Evolutionary conservation across 2,113 vertebrate genomes (phyloP).

Genomic region (Sinosuthora webbiana): DNA sequence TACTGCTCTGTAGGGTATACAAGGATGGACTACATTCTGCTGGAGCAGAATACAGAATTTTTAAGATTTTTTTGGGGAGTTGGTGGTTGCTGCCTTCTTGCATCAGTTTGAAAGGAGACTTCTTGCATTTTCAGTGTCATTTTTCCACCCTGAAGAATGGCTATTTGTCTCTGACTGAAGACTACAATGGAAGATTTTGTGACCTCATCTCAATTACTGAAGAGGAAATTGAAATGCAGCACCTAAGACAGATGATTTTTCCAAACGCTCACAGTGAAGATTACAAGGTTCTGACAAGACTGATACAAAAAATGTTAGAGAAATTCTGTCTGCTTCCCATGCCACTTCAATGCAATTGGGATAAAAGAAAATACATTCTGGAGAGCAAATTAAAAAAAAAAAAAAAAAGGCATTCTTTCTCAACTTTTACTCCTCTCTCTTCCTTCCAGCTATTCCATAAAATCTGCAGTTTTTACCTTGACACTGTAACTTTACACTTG

Average conservation of each 20-base stretch:
- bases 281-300: background rate
- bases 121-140: background rate
- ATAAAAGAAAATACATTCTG: background rate
- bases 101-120: background rate
- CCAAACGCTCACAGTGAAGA: background rate
- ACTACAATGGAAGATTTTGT: background rate
- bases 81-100: fast-evolving
- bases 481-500: background rate
- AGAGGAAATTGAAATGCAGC: background rate
- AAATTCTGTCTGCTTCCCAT: background rate
- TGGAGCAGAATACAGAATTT: background rate
- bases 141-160: background rate
- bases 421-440: background rate
- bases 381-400: background rate
- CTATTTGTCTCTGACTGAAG: background rate
- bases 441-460: background rate
- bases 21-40: background rate
- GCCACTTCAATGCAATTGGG: background rate
- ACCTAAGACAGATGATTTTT: background rate
- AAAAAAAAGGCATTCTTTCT: background rate
- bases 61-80: background rate
- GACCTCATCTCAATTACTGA: background rate
- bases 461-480: background rate
- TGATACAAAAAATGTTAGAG: background rate
- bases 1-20: background rate